Conservation (phyloP, 2,888 invertebrate species). For the Saturnia pavonia region DNA sequence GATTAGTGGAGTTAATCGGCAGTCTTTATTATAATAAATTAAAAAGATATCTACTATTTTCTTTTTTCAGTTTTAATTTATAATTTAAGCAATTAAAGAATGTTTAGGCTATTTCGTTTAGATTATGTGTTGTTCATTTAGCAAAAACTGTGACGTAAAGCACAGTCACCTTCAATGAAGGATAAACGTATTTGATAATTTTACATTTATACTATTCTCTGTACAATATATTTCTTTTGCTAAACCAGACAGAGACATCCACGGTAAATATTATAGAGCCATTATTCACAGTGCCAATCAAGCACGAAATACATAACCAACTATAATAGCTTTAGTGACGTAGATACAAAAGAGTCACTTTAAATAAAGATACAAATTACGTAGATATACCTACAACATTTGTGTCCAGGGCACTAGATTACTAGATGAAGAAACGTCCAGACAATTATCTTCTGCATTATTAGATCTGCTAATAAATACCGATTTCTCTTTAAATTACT, state of each 20-base stretch:
- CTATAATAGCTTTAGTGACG: not conserved
- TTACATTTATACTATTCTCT: not conserved
- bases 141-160: not conserved
- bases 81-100: not conserved
- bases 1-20: not conserved
- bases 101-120: not conserved
- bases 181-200: not conserved
- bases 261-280: not conserved
- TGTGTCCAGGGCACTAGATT: not conserved
- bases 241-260: not conserved
- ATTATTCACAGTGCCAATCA: not conserved
- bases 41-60: not conserved
- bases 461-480: not conserved
- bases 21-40: not conserved
- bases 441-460: not conserved
- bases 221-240: not conserved
- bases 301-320: not conserved
- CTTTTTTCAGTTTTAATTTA: not conserved
- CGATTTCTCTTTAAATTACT: not conserved
- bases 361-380: not conserved
- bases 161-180: not conserved
- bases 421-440: not conserved
- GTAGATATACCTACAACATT: not conserved
- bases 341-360: not conserved
- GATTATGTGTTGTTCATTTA: not conserved